Percentiles rank a stretch among this genome's conserved stretches.
These are phyloP conservation scores for Corella eumyota DNA, from an alignment of 23 tunicate genomes.

Conservation along the genomic window DNA sequence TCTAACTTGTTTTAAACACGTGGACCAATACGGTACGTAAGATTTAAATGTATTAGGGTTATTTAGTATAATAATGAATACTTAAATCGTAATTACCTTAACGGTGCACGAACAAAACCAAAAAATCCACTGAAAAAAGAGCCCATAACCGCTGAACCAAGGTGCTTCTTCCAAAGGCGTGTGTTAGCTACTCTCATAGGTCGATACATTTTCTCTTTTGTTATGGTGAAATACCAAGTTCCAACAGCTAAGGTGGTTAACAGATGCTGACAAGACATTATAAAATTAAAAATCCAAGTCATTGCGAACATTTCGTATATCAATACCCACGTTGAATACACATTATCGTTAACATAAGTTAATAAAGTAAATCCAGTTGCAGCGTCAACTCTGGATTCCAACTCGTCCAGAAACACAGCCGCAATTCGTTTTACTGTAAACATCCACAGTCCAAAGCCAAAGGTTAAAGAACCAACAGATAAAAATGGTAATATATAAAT, in stretches of 20 bases:
- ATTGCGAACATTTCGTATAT: conserved; percentile 49
- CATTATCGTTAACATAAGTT: conserved; percentile 21
- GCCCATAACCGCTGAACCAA: conserved; percentile 70
- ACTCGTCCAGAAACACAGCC: conserved; percentile 37
- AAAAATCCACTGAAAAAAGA: conserved; percentile 52
- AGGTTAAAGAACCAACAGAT: conserved; percentile 15
- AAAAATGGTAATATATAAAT: conserved; percentile 49
- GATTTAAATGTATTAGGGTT: too few species aligned
- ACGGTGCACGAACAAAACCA: conserved; percentile 59
- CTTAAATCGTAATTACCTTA: conserved; percentile 35
- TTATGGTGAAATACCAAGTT: conserved; percentile 60
- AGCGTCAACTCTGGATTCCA: background rate
- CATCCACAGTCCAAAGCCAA: conserved; percentile 43
- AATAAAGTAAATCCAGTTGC: conserved; percentile 10
- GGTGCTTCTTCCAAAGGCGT: conserved; percentile 52
- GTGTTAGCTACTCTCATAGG: conserved; percentile 62
- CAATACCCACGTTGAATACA: conserved; percentile 45
- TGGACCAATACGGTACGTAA: too few species aligned
- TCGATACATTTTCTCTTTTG: conserved; percentile 43
- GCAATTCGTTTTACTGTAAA: conserved; percentile 33
- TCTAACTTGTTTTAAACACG: too few species aligned
- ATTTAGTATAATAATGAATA: too few species aligned
- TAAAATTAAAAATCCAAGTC: conserved; percentile 45
- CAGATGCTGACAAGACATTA: conserved; percentile 60
- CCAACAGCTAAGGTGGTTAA: conserved; percentile 29